Evolutionary conservation across 2,888 invertebrate genomes (phyloP), one percentile per base, ranked within the genome.

Genomic region (Drosophila yooni): DNA sequence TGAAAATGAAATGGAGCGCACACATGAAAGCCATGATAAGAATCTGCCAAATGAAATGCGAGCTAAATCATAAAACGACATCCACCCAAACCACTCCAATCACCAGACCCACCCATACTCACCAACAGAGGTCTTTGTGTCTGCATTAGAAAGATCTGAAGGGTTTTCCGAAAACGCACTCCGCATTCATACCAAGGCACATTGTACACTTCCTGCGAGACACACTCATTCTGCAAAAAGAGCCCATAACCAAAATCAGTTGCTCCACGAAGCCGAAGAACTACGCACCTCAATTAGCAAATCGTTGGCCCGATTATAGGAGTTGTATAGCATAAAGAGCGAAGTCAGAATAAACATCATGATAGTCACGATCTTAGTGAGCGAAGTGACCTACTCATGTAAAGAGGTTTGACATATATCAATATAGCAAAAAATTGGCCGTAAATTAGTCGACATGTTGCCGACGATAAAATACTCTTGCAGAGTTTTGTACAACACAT

Each of bases 301-400:
- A 61, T 93, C 92, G 80, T 93, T 92, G 63, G 92, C 92, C 38
- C 89, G 83, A 88, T 92, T 92, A 70, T 93, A 93, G 40, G 91
- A 92, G 21, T 91, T 91, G 70, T 88, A 93, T 0, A 92, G 79
- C 1, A 92, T 85, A 72, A 91, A 92, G 36, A 92, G 72, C 33
- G 31, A 8, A 40, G 92, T 92, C 25, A 85, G 51, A n/a, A 91
- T 88, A 48, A 90, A 92, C 91, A 92, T 90, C 13, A 90, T 65
- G 18, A 91, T 77, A 0, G 87, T 79, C 51, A 91, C 72, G 51
- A 60, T 65, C 33, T 83, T 76, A 6, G 58, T 67, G 21, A 15
- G n/a, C 3, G 77, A 80, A 0, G 46, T 61, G 46, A 64, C 48
- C 77, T 78, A 10, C 0, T 33, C 11, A n/a, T 10, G 31, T 3